Evolutionary conservation across 2,888 invertebrate species (phyloP), one percentile per base, ranked within the genome.

Genomic region (Trichogramma dendrolimi): DNA sequence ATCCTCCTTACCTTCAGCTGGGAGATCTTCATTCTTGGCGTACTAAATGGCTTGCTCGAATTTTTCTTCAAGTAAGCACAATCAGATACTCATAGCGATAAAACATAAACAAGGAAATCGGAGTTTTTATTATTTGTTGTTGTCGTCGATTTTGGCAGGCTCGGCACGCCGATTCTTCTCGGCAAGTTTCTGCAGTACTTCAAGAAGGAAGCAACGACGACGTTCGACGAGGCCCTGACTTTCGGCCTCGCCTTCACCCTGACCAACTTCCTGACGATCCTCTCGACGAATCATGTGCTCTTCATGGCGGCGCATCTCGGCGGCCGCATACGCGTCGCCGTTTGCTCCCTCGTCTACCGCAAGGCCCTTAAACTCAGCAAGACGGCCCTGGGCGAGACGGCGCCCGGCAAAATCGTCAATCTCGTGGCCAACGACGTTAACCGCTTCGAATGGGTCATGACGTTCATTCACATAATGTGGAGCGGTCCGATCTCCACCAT

Each of bases 401-500:
- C 94, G 27, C 79, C 79, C 0, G 81, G 81, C 5, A 81, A 81
- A 70, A 74, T 81, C 4, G 81, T 81, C 4, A 81, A 81, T 73
- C 71, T 81, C 41, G 71, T 77, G 55, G 94, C 96, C 0, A 96
- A 96, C 74, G 97, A 97, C 80, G 96, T 96, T 11, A 92, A 91
- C 78, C 87, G 96, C 65, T 91, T 96, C 75, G 96, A 96, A 80
- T 86, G 92, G 78, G 92, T 91, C 7, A 89, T 92, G 68, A 86
- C 94, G 65, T 92, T 91, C 76, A 84, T 94, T n/a, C 94, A 96
- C 78, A 92, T 91, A 80, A 87, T 96, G 80, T 94, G 95, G 94
- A 85, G 94, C n/a, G 87, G 92, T 58, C 96, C 96, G 0, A 72
- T 92, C 1, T 82, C 85, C 44, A 71, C 86, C 0, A 69, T 85